These are phyloP conservation scores for Pipa parva DNA, from an alignment of 2,113 vertebrate genomes.

Conservation along the genomic window DNA sequence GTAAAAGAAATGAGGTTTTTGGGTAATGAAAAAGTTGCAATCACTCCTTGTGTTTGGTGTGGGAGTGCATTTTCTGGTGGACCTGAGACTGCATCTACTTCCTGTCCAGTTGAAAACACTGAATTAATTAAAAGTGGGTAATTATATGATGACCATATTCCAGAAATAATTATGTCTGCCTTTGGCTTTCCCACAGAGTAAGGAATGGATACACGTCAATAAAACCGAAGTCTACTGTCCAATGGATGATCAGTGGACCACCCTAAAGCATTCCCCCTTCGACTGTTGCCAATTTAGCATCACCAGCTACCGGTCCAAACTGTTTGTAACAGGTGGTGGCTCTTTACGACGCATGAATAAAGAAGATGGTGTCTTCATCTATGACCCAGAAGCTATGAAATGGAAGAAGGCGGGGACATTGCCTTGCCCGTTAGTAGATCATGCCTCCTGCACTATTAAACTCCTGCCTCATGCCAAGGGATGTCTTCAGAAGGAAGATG, in stretches of 20 bases:
- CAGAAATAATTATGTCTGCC: not conserved
- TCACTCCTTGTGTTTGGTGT: too few species aligned
- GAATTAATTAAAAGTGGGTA: too few species aligned
- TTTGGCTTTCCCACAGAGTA: slow-evolving; percentile 35
- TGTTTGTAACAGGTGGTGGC: slow-evolving; percentile 46
- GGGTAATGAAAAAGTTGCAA: too few species aligned
- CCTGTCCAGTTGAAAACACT: too few species aligned
- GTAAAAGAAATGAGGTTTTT: too few species aligned
- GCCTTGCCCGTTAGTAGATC: slow-evolving; percentile 48
- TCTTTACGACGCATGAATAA: slow-evolving; percentile 44
- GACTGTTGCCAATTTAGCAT: slow-evolving; percentile 53
- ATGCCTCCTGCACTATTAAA: slow-evolving; percentile 48
- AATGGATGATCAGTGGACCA: slow-evolving; percentile 50
- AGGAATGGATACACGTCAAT: slow-evolving; percentile 45
- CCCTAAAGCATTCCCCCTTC: slow-evolving; percentile 12
- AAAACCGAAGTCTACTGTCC: slow-evolving; percentile 52
- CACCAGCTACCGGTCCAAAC: not conserved
- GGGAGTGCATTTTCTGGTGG: too few species aligned
- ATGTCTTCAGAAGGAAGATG: not conserved
- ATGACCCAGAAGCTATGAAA: slow-evolving; percentile 10
- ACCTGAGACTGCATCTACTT: too few species aligned
- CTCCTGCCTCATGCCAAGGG: slow-evolving; percentile 12
- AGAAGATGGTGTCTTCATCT: slow-evolving; percentile 47
- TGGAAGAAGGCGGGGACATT: slow-evolving; percentile 46
- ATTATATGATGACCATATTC: too few species aligned